Conservation (phyloP, 2,797 vertebrate genomes). For the Bovichtus variegatus region DNA sequence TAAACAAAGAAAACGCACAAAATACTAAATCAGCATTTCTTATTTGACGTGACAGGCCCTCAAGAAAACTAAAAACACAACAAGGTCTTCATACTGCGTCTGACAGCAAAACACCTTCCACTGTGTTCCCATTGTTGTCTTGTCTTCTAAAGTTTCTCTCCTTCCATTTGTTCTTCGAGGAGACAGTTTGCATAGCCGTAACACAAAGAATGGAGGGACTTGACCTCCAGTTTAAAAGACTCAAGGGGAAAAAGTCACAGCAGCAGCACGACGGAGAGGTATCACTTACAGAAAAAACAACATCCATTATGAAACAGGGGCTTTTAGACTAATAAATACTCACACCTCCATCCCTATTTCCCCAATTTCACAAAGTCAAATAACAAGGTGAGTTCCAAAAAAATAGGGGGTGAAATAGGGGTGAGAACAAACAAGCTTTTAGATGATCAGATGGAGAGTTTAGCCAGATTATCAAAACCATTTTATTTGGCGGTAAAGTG, state of each 20-base stretch:
- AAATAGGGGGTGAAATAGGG: not conserved
- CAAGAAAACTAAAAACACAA: constrained; percentile 46
- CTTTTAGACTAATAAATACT: constrained; percentile 18
- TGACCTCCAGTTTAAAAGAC: constrained; percentile 46
- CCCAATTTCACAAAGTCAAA: not conserved
- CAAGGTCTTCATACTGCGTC: constrained; percentile 17
- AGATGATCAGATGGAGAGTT: not conserved
- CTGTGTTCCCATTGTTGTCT: constrained; percentile 49
- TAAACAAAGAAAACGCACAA: constrained; percentile 52
- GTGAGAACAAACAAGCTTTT: not conserved
- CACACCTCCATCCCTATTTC: not conserved
- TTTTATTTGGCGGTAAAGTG: not conserved
- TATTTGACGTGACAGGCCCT: constrained; percentile 18
- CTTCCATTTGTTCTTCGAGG: constrained; percentile 38
- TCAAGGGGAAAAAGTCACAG: constrained; percentile 45
- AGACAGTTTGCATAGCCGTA: constrained; percentile 1
- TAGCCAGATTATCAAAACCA: not conserved
- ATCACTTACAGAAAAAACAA: constrained; percentile 37
- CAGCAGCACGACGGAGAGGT: constrained; percentile 4
- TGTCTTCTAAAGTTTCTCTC: constrained; percentile 58
- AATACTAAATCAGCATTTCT: constrained; percentile 42
- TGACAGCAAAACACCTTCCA: constrained; percentile 47
- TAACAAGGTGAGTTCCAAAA: not conserved
- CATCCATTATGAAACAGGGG: constrained; percentile 15
- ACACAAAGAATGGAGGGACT: constrained; percentile 18